Base-by-base conservation (phyloP, 2,888 invertebrate genomes). In the Julus scandinavius region DNA sequence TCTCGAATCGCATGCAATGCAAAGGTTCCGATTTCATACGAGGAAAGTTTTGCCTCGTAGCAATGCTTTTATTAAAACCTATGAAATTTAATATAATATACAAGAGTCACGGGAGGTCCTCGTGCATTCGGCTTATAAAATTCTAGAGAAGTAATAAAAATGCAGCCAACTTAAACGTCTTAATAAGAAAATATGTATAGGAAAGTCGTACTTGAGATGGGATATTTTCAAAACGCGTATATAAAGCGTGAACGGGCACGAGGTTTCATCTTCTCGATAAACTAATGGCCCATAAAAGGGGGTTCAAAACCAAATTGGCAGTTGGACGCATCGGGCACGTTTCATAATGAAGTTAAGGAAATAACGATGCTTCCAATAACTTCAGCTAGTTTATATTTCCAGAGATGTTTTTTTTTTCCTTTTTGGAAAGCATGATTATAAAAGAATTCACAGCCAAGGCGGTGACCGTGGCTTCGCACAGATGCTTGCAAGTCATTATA, bases 231-330 rank as follows among this genome's bases (percentile, higher is more conserved):
- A 72, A 20, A 29, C 20, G 80, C 80, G 29, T 38, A 29, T 29
- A 29, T 38, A 80, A 9, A 38, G 80, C 15, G 38, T 80, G 38
- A 38, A 15, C 38, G 80, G 80, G 80, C 80, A 38, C 38, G 38
- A 80, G 9, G 80, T 80, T 80, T 80, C 80, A 80, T 80, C 80
- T 80, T 80, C 80, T 80, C 29, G 38, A 80, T 80, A 38, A 80
- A 80, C 80, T 80, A 80, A 80, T 80, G 80, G 80, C 38, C 80
- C 80, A 80, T 80, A 80, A 80, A 80, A 80, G 80, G 38, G 80
- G 80, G 80, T 80, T 80, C 80, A 80, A 80, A 80, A 80, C 80
- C 80, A 80, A 80, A 80, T 80, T 80, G 80, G 80, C 80, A 80
- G 80, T 80, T 80, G 80, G 80, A 80, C 80, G 80, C 80, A 80